Evolutionary conservation across 2,113 vertebrate species (phyloP).

Genomic region (Hippocampus barbouri): DNA sequence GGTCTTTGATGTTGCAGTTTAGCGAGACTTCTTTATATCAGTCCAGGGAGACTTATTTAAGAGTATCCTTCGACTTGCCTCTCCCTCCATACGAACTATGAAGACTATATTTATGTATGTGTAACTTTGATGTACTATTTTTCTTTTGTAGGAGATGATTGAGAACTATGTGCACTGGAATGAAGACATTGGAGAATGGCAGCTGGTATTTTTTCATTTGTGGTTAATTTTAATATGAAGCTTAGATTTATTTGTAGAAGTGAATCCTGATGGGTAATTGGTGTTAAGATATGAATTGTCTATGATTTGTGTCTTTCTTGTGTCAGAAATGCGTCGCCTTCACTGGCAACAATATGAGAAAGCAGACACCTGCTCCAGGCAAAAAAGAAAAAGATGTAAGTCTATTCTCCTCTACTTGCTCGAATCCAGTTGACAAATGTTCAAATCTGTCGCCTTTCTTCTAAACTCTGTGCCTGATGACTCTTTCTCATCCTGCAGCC

Average conservation of each 20-base stretch:
- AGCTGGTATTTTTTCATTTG: constrained; percentile 74
- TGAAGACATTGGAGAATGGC: constrained; percentile 98
- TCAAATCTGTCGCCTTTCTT: not conserved
- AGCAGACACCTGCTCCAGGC: constrained; percentile 90
- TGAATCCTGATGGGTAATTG: not conserved
- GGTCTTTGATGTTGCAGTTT: no score
- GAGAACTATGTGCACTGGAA: constrained; percentile 99
- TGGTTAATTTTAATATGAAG: not conserved
- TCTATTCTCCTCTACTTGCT: not conserved
- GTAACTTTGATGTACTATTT: not conserved
- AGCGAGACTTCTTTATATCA: no score
- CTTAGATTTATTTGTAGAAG: not conserved
- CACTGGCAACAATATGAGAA: constrained; percentile 98
- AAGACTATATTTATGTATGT: no score
- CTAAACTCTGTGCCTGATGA: not conserved
- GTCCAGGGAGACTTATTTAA: no score
- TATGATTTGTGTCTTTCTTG: not conserved
- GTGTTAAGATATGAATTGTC: not conserved
- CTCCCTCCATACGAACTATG: no score
- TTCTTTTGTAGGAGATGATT: constrained; percentile 88
- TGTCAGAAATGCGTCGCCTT: constrained; percentile 97
- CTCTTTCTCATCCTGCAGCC: constrained; percentile 69
- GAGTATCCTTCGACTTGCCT: no score
- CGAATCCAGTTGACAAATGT: not conserved
- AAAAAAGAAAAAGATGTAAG: constrained; percentile 99